Conservation (phyloP, 1,140 invertebrate species). For the Drosophila oshimai region DNA sequence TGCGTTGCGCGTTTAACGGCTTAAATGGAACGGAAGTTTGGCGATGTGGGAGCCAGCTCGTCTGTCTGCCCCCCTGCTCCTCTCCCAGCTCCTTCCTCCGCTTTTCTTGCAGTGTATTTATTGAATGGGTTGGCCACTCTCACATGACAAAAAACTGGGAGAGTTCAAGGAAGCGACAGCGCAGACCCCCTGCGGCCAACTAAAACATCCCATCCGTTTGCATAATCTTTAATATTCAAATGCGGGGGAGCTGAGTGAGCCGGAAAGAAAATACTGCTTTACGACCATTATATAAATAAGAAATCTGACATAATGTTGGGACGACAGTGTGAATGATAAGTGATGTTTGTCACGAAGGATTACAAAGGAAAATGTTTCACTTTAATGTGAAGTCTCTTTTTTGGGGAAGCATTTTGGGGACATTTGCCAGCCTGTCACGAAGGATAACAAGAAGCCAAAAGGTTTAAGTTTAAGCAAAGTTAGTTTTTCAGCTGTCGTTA, state of each 20-base stretch:
- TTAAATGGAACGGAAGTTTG: constrained; percentile 71
- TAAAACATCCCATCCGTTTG: constrained; percentile 22
- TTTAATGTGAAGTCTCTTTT: constrained; percentile 10
- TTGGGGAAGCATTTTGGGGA: neutral
- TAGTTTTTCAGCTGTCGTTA: constrained; percentile 34
- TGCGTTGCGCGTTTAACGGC: constrained; percentile 69
- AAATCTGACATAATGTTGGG: constrained; percentile 47
- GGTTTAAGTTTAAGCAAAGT: constrained; percentile 16
- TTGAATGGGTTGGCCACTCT: constrained; percentile 23
- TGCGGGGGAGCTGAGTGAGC: constrained; percentile 29
- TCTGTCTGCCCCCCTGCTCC: constrained; percentile 1
- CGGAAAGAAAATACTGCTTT: constrained; percentile 34
- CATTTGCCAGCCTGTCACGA: constrained; percentile 36
- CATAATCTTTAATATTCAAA: constrained; percentile 77
- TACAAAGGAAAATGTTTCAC: constrained; percentile 34
- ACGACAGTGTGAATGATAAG: constrained; percentile 47
- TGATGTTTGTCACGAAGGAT: constrained; percentile 46
- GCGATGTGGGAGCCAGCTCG: constrained; percentile 17
- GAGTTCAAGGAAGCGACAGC: constrained; percentile 11
- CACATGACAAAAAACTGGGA: constrained; percentile 23
- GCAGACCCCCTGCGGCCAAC: constrained; percentile 35
- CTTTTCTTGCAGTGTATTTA: constrained; percentile 54
- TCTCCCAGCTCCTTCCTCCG: neutral
- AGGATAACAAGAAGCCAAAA: constrained; percentile 33
- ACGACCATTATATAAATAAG: constrained; percentile 49